Evolutionary conservation across 2,113 vertebrate genomes (phyloP).

Genomic region (Mola mola): DNA sequence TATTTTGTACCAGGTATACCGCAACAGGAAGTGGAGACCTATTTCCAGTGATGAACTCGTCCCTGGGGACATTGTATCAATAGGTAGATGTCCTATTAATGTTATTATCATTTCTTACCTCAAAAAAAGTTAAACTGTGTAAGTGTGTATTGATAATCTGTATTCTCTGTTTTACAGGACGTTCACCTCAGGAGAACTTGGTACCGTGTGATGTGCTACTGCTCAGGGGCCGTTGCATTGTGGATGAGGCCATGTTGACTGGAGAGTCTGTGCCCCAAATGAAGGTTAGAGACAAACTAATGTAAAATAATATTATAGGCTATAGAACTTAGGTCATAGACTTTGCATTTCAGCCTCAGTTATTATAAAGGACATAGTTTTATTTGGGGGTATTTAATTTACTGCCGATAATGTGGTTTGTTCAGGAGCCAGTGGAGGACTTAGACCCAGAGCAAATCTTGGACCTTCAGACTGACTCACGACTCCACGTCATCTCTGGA

Average conservation of each 20-base stretch:
- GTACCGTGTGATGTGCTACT: slow-evolving; percentile 95
- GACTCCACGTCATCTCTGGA: slow-evolving; percentile 92
- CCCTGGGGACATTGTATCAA: slow-evolving; percentile 92
- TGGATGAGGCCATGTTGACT: slow-evolving; percentile 97
- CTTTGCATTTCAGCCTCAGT: neutral
- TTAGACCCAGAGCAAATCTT: slow-evolving; percentile 85
- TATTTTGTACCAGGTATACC: slow-evolving; percentile 86
- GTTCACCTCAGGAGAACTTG: slow-evolving; percentile 93
- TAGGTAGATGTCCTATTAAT: slow-evolving; percentile 80
- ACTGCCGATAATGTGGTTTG: slow-evolving; percentile 27
- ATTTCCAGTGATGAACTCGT: slow-evolving; percentile 93
- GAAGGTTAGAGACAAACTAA: slow-evolving; percentile 82
- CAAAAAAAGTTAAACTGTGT: neutral
- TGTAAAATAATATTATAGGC: too few species aligned
- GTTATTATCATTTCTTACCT: neutral
- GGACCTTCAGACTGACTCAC: slow-evolving; percentile 88
- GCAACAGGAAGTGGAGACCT: slow-evolving; percentile 95
- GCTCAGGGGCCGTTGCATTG: slow-evolving; percentile 91
- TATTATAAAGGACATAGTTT: neutral
- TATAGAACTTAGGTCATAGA: neutral
- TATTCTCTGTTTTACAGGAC: slow-evolving; percentile 76
- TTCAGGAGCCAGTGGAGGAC: slow-evolving; percentile 93
- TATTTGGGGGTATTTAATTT: neutral
- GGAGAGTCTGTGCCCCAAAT: slow-evolving; percentile 97
- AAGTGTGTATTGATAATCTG: neutral